Base-by-base conservation (phyloP, 2,888 invertebrate genomes). In the Leptinotarsa tumamoca region DNA sequence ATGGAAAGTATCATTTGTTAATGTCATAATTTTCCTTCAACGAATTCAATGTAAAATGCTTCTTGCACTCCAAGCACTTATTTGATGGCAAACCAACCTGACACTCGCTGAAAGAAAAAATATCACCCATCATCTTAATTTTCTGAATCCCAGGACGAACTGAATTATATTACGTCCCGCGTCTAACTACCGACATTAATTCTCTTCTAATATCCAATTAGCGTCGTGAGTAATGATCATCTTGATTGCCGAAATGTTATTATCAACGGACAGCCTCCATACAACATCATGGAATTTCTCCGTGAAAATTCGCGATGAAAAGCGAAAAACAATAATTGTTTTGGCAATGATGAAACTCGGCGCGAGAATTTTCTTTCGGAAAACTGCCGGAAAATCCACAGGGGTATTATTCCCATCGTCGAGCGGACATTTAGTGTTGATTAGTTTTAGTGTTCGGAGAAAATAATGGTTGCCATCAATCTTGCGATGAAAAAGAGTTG, bases 321-420 rank as follows among this genome's bases (percentile, higher is more conserved):
- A 63, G 63, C 63, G 63, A 33, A 63, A 63, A 43, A 63, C 63
- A 63, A 63, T 63, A 63, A 63, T 63, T 63, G 63, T 63, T 43
- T 63, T 43, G 63, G 63, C 63, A 27, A 63, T 63, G 63, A 63
- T 63, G 63, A 33, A 63, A 63, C 63, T 63, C n/a, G 33, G 3
- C 18, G 63, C 17, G 33, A n/a, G 63, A 17, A 14, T 43, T 63
- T 63, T n/a, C 43, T 63, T 63, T 63, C 63, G 17, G 63, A 63
- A 63, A 63, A 63, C 63, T 27, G 43, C 63, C 63, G 33, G n/a
- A 63, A 63, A 63, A 63, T 63, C 43, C 63, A n/a, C 63, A 18
- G 63, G 63, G 63, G 63, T 61, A 63, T 63, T 63, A 33, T 63
- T 63, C 33, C n/a, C n/a, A 33, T 15, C 33, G 17, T 18, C 17